A percentile compares a stretch with the other conserved stretches of the same genome.
These are phyloP conservation scores for Hetaerina americana DNA, from an alignment of 1,140 invertebrate genomes.

Conservation along the genomic window DNA sequence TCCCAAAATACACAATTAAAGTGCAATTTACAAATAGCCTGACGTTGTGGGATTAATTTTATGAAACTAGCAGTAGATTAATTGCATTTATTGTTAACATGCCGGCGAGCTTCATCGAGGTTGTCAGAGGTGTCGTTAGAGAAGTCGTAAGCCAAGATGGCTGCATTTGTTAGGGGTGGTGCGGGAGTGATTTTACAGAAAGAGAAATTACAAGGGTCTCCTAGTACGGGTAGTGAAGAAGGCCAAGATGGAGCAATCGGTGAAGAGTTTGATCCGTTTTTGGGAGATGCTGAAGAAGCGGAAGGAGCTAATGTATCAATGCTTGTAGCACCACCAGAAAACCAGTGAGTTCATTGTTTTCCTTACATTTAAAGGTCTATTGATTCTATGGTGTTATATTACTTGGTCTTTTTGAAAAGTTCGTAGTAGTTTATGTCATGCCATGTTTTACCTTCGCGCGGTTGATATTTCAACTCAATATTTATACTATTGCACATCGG, in stretches of 20 bases:
- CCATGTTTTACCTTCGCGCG: too few species aligned
- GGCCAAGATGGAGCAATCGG: constrained; percentile 41
- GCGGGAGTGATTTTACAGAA: constrained; percentile 34
- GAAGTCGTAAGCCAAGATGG: constrained; percentile 26
- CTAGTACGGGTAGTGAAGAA: constrained; percentile 72
- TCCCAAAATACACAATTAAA: too few species aligned
- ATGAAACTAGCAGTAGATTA: too few species aligned
- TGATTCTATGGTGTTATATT: too few species aligned
- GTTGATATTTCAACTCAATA: too few species aligned
- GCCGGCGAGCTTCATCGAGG: background rate
- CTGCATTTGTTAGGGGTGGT: constrained; percentile 41
- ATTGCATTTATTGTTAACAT: too few species aligned
- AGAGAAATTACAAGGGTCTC: constrained; percentile 48
- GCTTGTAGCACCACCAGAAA: constrained; percentile 41
- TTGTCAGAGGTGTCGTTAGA: background rate
- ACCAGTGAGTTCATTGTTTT: constrained; percentile 33
- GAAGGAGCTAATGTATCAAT: constrained; percentile 51
- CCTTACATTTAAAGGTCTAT: too few species aligned
- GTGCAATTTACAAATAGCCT: too few species aligned
- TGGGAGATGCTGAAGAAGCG: constrained; percentile 53
- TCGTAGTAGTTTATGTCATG: too few species aligned
- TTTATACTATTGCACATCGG: too few species aligned
- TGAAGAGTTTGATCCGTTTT: constrained; percentile 59
- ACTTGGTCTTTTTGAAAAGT: too few species aligned
- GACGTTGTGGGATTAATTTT: too few species aligned